These are phyloP conservation scores for Osmoderma eremita DNA, from an alignment of 2,888 invertebrate species.

Conservation along the genomic window DNA sequence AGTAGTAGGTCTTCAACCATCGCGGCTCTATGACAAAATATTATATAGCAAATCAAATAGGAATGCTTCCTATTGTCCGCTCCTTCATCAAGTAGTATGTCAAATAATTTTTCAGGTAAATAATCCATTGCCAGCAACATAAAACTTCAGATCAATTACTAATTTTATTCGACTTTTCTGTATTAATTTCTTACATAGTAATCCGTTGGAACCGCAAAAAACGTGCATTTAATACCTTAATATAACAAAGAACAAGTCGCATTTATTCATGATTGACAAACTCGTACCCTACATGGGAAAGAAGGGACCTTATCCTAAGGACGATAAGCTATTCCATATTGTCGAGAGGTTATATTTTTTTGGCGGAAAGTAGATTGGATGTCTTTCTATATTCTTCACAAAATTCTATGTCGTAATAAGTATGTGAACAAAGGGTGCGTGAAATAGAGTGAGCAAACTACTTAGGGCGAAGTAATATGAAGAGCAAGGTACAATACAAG, in stretches of 20 bases:
- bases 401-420: not conserved
- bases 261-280: conserved; percentile 15
- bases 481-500: no score
- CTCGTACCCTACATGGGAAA: not conserved
- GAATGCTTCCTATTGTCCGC: no score
- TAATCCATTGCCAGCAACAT: not conserved
- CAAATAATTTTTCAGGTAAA: no score
- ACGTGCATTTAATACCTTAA: not conserved
- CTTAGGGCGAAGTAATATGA: no score
- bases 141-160: conserved; percentile 1
- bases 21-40: no score
- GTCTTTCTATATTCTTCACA: not conserved
- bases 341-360: not conserved
- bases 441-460: no score
- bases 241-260: conserved; percentile 1
- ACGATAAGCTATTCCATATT: not conserved
- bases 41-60: no score
- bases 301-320: not conserved
- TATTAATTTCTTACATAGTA: not conserved
- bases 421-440: not conserved
- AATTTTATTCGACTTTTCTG: not conserved
- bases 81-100: no score
- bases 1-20: no score
- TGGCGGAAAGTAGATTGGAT: not conserved
- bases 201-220: conserved; percentile 1